Conservation (phyloP, 1,140 invertebrate genomes). For the Brachionus asplanchnoidis region DNA sequence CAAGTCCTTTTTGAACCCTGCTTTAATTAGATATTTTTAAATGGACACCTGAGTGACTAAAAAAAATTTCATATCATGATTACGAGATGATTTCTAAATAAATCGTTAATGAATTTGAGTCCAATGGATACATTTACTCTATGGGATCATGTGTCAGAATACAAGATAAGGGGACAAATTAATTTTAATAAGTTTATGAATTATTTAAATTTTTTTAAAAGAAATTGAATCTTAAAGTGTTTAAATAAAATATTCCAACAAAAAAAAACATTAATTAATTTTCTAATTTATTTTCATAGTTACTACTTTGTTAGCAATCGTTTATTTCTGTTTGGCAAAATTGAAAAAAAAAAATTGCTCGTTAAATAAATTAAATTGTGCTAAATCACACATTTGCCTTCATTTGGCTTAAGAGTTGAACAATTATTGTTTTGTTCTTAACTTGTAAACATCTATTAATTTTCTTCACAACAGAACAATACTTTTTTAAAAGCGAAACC, state of each 20-base stretch:
- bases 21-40: no score
- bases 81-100: no score
- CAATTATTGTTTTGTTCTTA: not conserved
- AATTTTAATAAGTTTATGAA: not conserved
- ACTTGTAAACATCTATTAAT: not conserved
- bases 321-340: not conserved
- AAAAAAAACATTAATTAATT: not conserved
- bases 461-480: not conserved
- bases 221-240: not conserved
- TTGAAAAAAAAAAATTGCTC: not conserved
- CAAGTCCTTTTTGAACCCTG: no score
- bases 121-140: no score
- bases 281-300: not conserved
- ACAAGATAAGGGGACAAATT: no score
- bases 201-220: not conserved
- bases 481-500: not conserved
- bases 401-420: not conserved
- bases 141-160: no score
- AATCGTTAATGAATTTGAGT: no score
- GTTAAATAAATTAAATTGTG: not conserved
- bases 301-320: not conserved
- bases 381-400: not conserved
- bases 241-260: not conserved
- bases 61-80: no score
- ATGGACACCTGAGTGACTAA: no score